Conservation (phyloP, 2,888 invertebrate genomes). For the Ornithoptera alexandrae region DNA sequence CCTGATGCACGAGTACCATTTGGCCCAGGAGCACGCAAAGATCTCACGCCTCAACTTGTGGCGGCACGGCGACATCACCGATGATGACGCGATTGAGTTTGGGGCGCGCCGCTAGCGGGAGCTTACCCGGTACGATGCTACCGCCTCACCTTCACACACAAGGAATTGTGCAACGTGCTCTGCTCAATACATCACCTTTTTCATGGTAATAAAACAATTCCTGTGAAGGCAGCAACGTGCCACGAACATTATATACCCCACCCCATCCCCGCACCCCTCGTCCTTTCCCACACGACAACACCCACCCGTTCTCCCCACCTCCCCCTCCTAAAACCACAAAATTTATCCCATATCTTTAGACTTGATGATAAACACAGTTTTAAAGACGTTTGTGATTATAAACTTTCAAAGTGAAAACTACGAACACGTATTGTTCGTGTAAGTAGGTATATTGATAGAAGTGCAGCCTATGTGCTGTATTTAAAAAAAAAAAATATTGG, state of each 20-base stretch:
- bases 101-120: conserved; percentile 70
- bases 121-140: conserved; percentile 37
- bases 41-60: conserved; percentile 93
- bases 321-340: background rate
- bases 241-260: conserved; percentile 20
- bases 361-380: conserved; percentile 26
- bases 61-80: conserved; percentile 99
- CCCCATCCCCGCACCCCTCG: no score
- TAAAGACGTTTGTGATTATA: conserved; percentile 32
- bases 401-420: conserved; percentile 34
- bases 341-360: background rate
- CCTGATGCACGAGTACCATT: conserved; percentile 89
- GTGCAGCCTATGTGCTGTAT: conserved; percentile 23
- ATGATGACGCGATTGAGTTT: conserved; percentile 88
- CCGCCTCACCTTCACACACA: conserved; percentile 39
- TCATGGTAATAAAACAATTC: conserved; percentile 49
- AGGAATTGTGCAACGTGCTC: conserved; percentile 57
- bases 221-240: conserved; percentile 43
- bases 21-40: conserved; percentile 92
- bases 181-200: conserved; percentile 48
- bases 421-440: conserved; percentile 34
- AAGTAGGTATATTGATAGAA: conserved; percentile 2
- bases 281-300: no score
- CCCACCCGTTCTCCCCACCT: no score
- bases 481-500: conserved; percentile 35